Percentiles rank a stretch among this genome's conserved stretches.
phyloP scores from a whole-genome alignment of 2,113 vertebrate species.

The Plestiodon gilberti region DNA sequence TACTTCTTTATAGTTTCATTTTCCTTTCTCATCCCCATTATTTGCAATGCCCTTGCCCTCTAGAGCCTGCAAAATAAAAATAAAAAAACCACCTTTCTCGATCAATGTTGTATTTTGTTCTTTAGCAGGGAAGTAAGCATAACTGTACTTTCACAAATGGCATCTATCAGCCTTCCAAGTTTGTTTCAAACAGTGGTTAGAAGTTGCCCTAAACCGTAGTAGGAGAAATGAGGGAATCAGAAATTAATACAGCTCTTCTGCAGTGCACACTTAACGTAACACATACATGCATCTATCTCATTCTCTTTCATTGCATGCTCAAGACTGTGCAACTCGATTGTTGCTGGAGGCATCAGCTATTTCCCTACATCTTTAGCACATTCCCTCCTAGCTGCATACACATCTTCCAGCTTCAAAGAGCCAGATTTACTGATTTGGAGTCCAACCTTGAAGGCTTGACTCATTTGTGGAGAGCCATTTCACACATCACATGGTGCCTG shows the following conservation, averaged over 20 bases:
- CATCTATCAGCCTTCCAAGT: neutral
- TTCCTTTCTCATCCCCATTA: constrained; percentile 51
- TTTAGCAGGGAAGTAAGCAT: constrained; percentile 27
- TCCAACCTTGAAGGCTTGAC: neutral
- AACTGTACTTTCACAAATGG: neutral
- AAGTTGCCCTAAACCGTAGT: constrained; percentile 21
- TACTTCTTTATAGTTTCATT: constrained; percentile 75
- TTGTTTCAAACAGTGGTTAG: neutral
- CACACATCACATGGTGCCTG: neutral
- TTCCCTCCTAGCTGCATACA: neutral
- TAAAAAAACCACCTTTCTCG: constrained; percentile 21
- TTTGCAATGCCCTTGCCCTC: constrained; percentile 66
- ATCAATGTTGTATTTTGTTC: constrained; percentile 39
- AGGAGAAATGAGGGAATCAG: neutral
- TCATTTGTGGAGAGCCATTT: neutral
- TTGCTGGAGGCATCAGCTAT: neutral
- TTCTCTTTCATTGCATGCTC: neutral
- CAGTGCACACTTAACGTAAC: constrained; percentile 1
- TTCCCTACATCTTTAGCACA: neutral
- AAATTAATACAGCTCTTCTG: neutral
- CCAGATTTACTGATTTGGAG: neutral
- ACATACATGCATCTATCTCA: neutral
- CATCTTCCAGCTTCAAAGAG: no score
- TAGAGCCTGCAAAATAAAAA: constrained; percentile 48
- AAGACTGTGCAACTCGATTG: neutral